These are phyloP conservation scores for Schizotus pectinicornis DNA, from an alignment of 2,888 invertebrate species.

Conservation along the genomic window DNA sequence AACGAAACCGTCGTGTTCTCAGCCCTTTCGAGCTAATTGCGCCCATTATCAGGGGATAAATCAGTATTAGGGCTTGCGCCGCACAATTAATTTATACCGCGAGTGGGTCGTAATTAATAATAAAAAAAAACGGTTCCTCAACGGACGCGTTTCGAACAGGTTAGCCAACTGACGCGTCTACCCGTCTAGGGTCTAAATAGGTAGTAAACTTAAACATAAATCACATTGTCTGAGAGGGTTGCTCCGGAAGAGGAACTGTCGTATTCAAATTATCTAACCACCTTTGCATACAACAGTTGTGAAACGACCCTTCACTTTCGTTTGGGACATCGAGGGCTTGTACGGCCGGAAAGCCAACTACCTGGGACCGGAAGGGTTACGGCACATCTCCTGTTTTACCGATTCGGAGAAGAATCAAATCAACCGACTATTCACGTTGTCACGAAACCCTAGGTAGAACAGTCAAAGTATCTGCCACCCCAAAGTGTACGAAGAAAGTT, in stretches of 20 bases:
- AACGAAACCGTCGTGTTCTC: conserved; percentile 1
- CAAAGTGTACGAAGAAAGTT: too few relatives aligned
- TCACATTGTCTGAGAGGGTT: conserved; percentile 34
- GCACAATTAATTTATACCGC: too few relatives aligned
- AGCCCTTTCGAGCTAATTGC: too few relatives aligned
- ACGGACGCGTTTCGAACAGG: conserved; percentile 22
- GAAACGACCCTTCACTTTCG: conserved; percentile 33
- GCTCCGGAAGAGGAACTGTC: conserved; percentile 36
- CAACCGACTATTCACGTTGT: background rate
- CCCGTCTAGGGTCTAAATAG: conserved; percentile 1
- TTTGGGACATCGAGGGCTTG: conserved; percentile 16
- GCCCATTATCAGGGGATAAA: too few relatives aligned
- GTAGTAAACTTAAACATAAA: conserved; percentile 17
- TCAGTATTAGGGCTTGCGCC: too few relatives aligned
- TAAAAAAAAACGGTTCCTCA: too few relatives aligned
- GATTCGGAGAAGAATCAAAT: background rate
- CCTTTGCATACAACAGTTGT: conserved; percentile 31
- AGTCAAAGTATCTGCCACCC: too few relatives aligned
- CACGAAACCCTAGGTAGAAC: too few relatives aligned
- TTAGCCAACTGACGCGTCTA: conserved; percentile 25
- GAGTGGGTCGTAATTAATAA: too few relatives aligned
- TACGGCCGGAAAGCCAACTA: conserved; percentile 30
- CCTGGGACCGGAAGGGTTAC: conserved; percentile 26
- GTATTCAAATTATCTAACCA: conserved; percentile 34
- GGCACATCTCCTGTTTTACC: background rate